phyloP scores from a whole-genome alignment of 2,113 vertebrate genomes.

The Astatoreochromis straeleni region DNA sequence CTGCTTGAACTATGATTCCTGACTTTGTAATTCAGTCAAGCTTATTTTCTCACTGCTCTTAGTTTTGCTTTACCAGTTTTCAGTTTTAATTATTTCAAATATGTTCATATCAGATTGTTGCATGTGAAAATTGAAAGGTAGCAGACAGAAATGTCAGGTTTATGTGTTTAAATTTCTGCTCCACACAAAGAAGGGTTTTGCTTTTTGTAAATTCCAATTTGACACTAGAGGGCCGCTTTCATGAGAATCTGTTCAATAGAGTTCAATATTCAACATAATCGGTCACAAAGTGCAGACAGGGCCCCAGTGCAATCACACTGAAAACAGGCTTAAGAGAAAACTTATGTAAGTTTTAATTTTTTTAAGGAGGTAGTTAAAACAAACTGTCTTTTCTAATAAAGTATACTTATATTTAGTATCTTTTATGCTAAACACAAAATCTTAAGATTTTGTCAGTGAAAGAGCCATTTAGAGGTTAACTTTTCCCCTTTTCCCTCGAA shows the following conservation, averaged over 20 bases:
- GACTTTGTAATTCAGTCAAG: not conserved
- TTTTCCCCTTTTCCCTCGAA: not conserved
- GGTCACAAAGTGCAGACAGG: not conserved
- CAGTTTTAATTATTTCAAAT: not conserved
- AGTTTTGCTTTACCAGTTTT: not conserved
- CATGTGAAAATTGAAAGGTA: not conserved
- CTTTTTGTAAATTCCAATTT: no score
- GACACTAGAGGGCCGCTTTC: not conserved
- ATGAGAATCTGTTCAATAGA: not conserved
- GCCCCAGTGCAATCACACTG: not conserved
- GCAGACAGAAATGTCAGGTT: not conserved
- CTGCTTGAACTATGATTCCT: not conserved
- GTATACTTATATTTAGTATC: not conserved
- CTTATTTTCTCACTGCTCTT: not conserved
- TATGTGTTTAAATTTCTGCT: not conserved
- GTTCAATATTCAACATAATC: not conserved
- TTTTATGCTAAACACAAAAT: not conserved
- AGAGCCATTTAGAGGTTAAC: not conserved
- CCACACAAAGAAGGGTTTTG: not conserved
- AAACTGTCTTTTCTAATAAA: not conserved
- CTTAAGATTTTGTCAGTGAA: not conserved
- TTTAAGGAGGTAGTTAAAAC: not conserved
- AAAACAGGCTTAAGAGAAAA: not conserved
- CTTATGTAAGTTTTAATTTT: not conserved
- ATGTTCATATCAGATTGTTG: not conserved